Evolutionary conservation across 2,888 invertebrate species (phyloP).

Genomic region (Dasysyrphus tricinctus): DNA sequence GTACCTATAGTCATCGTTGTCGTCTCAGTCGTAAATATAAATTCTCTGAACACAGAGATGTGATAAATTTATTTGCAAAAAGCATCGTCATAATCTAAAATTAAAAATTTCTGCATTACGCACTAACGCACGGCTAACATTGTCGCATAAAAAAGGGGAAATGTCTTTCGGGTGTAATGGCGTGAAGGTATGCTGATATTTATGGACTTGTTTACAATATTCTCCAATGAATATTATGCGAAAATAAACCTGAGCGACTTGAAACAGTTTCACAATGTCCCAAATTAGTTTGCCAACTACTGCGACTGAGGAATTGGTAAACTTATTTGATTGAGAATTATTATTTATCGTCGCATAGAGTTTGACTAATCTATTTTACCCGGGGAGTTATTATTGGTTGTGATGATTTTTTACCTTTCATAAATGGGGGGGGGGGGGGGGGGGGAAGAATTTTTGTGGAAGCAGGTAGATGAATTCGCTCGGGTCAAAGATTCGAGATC

Average conservation of each 20-base stretch:
- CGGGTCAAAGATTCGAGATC: too few species aligned
- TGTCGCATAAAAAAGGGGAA: slow-evolving; percentile 20
- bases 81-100: slow-evolving; percentile 65
- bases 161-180: slow-evolving; percentile 10
- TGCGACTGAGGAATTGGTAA: not conserved
- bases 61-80: slow-evolving; percentile 66
- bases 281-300: not conserved
- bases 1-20: not conserved
- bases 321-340: too few species aligned
- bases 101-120: slow-evolving; percentile 58
- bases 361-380: too few species aligned
- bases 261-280: slow-evolving; percentile 24
- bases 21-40: slow-evolving; percentile 33
- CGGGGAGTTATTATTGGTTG: too few species aligned
- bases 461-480: too few species aligned
- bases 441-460: too few species aligned
- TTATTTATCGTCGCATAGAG: too few species aligned
- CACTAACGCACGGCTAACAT: slow-evolving; percentile 54
- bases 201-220: slow-evolving; percentile 41
- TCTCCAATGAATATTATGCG: not conserved
- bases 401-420: too few species aligned
- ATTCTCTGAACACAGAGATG: slow-evolving; percentile 24
- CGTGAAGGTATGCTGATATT: slow-evolving; percentile 21
- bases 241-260: slow-evolving; percentile 3
- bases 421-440: too few species aligned